These are phyloP conservation scores for Indicator indicator DNA, from an alignment of 2,113 vertebrate genomes.

Conservation along the genomic window DNA sequence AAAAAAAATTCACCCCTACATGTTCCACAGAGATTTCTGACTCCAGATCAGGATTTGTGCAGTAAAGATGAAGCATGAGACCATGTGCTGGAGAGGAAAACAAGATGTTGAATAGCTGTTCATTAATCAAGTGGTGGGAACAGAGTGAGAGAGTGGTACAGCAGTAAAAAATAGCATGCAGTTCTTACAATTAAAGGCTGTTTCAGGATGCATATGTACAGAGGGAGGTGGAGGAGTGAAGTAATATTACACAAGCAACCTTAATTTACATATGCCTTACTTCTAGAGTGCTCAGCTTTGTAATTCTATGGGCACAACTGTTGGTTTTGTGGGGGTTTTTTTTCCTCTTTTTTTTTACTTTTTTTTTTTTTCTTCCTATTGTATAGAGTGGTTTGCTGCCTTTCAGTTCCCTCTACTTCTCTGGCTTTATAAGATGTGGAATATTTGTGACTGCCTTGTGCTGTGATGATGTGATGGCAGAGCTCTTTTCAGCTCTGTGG, in stretches of 20 bases:
- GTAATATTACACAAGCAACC: neutral
- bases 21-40: neutral
- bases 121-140: constrained; percentile 29
- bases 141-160: neutral
- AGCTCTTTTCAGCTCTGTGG: constrained; percentile 54
- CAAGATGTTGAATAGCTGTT: constrained; percentile 30
- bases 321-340: neutral
- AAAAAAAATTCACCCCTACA: neutral
- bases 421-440: constrained; percentile 12
- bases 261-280: neutral
- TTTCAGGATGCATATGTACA: neutral
- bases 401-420: constrained; percentile 1
- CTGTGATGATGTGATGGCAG: neutral
- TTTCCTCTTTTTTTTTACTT: accelerated
- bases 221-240: neutral
- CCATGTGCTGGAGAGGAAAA: neutral
- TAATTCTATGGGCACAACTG: neutral
- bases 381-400: neutral
- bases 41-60: neutral
- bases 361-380: neutral
- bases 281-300: neutral
- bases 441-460: constrained; percentile 47
- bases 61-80: neutral
- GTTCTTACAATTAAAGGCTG: constrained; percentile 9
- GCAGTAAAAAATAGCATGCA: neutral